phyloP scores from a whole-genome alignment of 1,140 invertebrate genomes.

The Pseudomyrmex pallidus region DNA sequence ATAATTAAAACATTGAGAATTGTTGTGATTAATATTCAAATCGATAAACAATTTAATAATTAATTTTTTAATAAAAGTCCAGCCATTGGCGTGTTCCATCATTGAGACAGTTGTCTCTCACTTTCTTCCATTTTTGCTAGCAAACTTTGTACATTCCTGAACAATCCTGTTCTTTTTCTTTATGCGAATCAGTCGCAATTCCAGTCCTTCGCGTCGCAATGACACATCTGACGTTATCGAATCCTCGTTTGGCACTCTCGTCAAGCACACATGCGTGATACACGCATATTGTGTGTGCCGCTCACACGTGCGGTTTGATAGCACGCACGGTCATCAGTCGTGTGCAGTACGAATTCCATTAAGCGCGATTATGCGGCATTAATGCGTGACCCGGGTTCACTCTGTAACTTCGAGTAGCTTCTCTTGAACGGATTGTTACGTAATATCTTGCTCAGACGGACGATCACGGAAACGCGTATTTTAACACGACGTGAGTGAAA shows the following conservation, averaged over 20 bases:
- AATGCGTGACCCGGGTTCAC: constrained; percentile 19
- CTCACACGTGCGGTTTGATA: constrained; percentile 15
- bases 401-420: constrained; percentile 25
- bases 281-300: constrained; percentile 2
- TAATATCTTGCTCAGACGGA: neutral
- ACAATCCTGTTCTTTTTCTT: neutral
- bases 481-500: neutral
- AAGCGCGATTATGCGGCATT: constrained; percentile 50
- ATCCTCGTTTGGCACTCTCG: constrained; percentile 25
- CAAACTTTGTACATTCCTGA: neutral
- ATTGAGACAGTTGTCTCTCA: no score
- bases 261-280: constrained; percentile 21
- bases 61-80: no score
- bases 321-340: constrained; percentile 20
- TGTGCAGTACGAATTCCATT: constrained; percentile 48
- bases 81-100: no score
- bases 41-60: no score
- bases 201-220: neutral
- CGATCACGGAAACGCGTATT: constrained; percentile 6
- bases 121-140: neutral
- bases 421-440: neutral
- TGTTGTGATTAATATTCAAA: no score
- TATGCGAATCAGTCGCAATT: neutral
- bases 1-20: no score
- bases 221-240: constrained; percentile 17